phyloP scores from a whole-genome alignment of 2,888 invertebrate genomes.

The Caenorhabditis macrosperma region DNA sequence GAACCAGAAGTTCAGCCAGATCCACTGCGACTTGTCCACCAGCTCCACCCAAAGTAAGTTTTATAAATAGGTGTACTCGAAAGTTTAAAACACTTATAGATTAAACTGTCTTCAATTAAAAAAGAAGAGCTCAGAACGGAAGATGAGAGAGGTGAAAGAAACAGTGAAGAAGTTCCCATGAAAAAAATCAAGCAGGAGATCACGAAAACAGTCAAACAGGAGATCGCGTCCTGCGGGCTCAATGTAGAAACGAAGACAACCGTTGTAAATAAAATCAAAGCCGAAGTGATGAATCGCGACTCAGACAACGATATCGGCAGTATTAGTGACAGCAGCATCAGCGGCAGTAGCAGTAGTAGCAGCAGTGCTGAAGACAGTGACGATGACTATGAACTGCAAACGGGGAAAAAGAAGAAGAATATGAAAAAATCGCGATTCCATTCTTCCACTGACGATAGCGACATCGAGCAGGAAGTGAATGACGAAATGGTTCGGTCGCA shows the following conservation, averaged over 20 bases:
- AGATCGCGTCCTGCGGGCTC: too few species aligned
- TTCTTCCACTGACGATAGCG: neutral
- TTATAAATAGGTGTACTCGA: too few species aligned
- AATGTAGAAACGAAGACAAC: too few species aligned
- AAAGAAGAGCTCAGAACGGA: neutral
- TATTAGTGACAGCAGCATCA: neutral
- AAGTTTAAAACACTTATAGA: too few species aligned
- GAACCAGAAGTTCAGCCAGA: neutral
- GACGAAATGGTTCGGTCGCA: neutral
- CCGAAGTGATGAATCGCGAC: neutral
- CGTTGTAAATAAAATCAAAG: neutral
- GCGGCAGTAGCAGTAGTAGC: neutral
- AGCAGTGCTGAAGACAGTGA: conserved; percentile 45
- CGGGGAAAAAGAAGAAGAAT: neutral
- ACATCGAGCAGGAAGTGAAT: neutral
- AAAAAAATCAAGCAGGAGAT: neutral
- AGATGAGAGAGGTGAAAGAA: neutral
- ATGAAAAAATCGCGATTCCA: neutral
- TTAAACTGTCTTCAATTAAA: too few species aligned
- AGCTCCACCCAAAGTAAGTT: neutral
- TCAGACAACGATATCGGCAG: neutral
- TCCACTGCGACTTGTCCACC: neutral
- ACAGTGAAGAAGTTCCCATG: neutral
- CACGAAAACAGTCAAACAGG: too few species aligned
- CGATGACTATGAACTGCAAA: conserved; percentile 26